Base-by-base conservation (phyloP, 1,140 invertebrate species). In the Phthorimaea operculella region DNA sequence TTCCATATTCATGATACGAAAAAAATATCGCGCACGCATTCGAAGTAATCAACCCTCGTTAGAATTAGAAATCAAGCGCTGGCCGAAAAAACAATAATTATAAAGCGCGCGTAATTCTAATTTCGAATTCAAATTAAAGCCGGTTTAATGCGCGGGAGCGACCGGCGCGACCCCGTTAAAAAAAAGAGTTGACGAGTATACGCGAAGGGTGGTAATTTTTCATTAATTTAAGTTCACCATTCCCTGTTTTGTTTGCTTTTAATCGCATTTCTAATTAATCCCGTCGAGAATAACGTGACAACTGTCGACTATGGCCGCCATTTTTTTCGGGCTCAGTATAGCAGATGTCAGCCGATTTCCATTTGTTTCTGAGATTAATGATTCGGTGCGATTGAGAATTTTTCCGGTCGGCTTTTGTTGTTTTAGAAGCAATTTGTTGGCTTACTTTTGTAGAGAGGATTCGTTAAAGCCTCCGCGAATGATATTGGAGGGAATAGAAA, bases 221-320 rank as follows among this genome's bases (percentile, higher is more conserved):
- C 82, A 83, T 85, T 83, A 83, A 83, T 85, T 85, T 85, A 85
- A 83, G 79, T 83, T 85, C 82, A 85, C 79, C 76, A 81, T 83
- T 83, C 78, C 78, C 79, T 83, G 82, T 85, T 85, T 85, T 85
- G 82, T 85, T 85, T 85, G 82, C 79, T 85, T 85, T 85, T 85
- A 83, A 85, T 85, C 82, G 82, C 77, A 85, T 85, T 85, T 85
- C 82, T 85, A 85, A 85, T 85, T 85, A 85, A 85, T 85, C 82
- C 82, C 79, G 78, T 78, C 74, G 82, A 83, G 79, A 83, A 85
- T 85, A 85, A 83, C 82, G 79, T 85, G 82, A 85, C 82, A 85
- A 85, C 82, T 85, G 82, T 81, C 79, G 82, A 80, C 82, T 82
- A 81, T 80, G 72, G 76, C 78, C 59, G 79, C 76, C 76, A 79